A percentile compares a stretch with the other conserved stretches of the same genome.
phyloP scores from a whole-genome alignment of 2,113 vertebrate species.

The Steatornis caripensis region DNA sequence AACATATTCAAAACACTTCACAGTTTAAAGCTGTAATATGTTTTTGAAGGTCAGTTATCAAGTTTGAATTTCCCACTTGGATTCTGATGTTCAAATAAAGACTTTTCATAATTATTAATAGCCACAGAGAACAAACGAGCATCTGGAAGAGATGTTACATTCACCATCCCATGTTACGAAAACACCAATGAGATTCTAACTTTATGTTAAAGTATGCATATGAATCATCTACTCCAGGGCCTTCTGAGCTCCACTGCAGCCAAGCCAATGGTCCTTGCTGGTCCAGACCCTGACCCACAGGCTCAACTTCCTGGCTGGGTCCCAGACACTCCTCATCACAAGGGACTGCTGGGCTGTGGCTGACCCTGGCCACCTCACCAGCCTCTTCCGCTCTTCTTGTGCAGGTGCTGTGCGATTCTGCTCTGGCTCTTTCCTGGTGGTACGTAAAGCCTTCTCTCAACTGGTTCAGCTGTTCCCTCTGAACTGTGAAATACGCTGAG shows the following conservation, averaged over 20 bases:
- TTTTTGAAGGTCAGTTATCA: background rate
- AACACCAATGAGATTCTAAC: background rate
- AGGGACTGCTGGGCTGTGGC: background rate
- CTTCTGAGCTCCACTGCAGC: background rate
- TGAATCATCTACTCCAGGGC: too few relatives aligned
- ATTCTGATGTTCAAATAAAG: background rate
- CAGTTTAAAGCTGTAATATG: background rate
- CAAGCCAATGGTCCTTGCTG: rapidly evolving
- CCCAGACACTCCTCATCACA: background rate
- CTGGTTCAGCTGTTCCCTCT: background rate
- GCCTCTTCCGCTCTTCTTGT: background rate
- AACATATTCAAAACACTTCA: background rate
- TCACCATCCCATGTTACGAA: background rate
- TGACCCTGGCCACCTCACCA: background rate
- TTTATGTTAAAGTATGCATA: background rate
- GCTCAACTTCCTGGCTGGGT: background rate
- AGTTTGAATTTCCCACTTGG: background rate
- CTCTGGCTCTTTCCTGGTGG: background rate
- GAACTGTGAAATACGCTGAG: background rate
- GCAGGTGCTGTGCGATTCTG: background rate
- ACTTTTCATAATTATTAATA: background rate
- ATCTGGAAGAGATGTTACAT: background rate
- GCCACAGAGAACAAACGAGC: background rate
- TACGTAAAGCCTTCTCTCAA: background rate
- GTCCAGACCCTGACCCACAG: background rate